phyloP scores from a whole-genome alignment of 2,113 vertebrate species.

The Mustela lutreola region DNA sequence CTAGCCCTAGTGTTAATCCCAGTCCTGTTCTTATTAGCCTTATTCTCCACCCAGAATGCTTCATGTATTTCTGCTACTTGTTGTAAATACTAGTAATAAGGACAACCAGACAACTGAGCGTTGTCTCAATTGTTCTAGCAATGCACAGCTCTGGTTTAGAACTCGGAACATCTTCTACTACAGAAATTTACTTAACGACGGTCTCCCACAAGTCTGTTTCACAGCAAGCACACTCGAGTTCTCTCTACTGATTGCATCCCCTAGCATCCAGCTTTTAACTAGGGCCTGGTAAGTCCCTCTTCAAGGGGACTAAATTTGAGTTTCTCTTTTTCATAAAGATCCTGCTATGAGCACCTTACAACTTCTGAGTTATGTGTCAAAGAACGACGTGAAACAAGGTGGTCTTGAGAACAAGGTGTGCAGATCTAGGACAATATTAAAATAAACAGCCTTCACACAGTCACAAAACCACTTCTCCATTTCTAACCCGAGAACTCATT shows the following conservation, averaged over 20 bases:
- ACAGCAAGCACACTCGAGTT: neutral
- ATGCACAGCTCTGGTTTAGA: neutral
- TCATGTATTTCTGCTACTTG: neutral
- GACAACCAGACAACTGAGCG: neutral
- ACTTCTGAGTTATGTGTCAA: slow-evolving; percentile 29
- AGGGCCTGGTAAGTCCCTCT: neutral
- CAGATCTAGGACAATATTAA: slow-evolving; percentile 24
- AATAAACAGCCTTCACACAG: neutral
- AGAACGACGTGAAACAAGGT: neutral
- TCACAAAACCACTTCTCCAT: neutral
- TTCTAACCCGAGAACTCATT: neutral
- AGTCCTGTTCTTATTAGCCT: neutral
- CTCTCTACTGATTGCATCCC: neutral
- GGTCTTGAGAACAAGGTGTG: neutral
- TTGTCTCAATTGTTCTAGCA: neutral
- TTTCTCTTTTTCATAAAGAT: slow-evolving; percentile 34
- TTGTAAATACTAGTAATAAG: neutral
- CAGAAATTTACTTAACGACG: neutral
- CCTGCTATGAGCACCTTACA: neutral
- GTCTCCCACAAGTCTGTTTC: neutral
- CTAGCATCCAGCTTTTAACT: neutral
- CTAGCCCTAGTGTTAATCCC: neutral
- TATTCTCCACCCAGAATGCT: neutral
- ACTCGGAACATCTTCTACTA: neutral
- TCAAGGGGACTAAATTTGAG: neutral